phyloP scores from a whole-genome alignment of 2,113 vertebrate species.

The Boulengeromyrus knoepffleri region DNA sequence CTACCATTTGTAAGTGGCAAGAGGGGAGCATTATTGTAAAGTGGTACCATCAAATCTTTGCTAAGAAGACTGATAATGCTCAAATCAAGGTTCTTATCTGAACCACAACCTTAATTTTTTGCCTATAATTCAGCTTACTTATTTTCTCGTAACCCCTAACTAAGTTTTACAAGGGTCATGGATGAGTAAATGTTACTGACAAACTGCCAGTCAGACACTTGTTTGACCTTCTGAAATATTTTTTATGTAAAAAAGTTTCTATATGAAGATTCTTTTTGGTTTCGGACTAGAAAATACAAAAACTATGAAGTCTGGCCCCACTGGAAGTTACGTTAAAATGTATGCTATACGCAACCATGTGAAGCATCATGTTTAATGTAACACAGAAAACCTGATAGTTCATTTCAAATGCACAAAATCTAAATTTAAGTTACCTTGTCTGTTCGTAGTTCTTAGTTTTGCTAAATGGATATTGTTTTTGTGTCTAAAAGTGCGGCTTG shows the following conservation, averaged over 20 bases:
- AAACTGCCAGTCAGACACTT: too few species aligned
- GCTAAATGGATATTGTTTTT: background rate
- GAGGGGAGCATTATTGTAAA: background rate
- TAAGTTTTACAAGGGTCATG: background rate
- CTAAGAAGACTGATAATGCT: background rate
- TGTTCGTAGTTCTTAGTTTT: background rate
- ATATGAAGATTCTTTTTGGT: background rate
- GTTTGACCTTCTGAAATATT: background rate
- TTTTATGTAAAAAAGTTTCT: background rate
- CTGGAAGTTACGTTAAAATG: background rate
- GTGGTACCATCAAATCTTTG: background rate
- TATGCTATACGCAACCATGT: background rate
- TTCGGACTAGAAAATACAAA: background rate
- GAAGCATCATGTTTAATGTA: background rate
- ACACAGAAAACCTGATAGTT: background rate
- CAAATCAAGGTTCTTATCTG: background rate
- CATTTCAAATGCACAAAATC: background rate
- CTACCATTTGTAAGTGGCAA: background rate
- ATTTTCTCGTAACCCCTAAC: background rate
- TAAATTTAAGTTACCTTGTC: background rate
- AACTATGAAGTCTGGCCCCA: background rate
- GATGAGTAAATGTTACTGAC: background rate
- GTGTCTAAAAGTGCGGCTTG: background rate
- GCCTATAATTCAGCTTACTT: background rate
- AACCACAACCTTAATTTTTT: background rate